Conservation (phyloP, 2,888 invertebrate species). For the Pyrrhia umbra region DNA sequence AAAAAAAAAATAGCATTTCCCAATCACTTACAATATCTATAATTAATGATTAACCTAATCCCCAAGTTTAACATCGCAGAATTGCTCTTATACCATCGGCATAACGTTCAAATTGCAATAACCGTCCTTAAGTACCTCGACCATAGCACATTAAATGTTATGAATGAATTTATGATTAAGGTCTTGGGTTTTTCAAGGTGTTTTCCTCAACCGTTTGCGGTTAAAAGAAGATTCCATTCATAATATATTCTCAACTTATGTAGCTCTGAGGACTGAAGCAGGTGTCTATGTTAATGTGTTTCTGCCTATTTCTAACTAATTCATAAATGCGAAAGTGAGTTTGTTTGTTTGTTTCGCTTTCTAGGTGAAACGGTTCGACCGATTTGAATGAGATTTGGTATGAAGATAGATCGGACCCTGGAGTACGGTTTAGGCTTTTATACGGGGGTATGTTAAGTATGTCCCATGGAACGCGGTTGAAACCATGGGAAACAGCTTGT, state of each 20-base stretch:
- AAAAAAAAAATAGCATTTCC: too few species aligned
- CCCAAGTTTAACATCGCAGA: too few species aligned
- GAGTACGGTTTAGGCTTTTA: too few species aligned
- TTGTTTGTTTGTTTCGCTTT: too few species aligned
- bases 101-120: conserved; percentile 7
- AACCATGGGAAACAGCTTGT: too few species aligned
- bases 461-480: too few species aligned
- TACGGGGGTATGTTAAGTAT: too few species aligned
- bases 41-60: background rate
- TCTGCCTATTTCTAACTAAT: too few species aligned
- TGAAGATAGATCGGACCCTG: too few species aligned
- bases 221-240: background rate
- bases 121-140: background rate
- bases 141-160: conserved; percentile 2
- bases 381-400: too few species aligned
- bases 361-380: too few species aligned
- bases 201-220: conserved; percentile 23
- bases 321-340: too few species aligned
- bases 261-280: background rate
- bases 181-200: conserved; percentile 5
- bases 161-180: conserved; percentile 27
- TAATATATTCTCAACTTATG: conserved; percentile 13
- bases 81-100: background rate
- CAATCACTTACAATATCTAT: background rate
- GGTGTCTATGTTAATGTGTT: conserved; percentile 13